A percentile compares a stretch with the other conserved stretches of the same genome.
These are phyloP conservation scores for Harpalus rufipes DNA, from an alignment of 2,888 invertebrate species.

Conservation along the genomic window DNA sequence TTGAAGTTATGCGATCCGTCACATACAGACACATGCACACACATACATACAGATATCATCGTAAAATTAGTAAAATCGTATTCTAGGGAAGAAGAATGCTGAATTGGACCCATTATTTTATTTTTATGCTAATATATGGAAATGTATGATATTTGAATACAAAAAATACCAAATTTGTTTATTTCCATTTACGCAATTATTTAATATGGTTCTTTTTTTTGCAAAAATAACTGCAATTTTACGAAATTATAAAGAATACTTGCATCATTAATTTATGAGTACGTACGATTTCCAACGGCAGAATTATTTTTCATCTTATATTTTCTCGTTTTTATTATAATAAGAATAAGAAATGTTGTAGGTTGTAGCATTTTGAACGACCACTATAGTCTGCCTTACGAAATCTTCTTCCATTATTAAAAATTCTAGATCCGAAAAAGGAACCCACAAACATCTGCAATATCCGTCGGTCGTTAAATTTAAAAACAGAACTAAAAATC, in stretches of 20 bases:
- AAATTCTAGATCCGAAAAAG: conserved; percentile 18
- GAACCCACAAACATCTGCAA: conserved; percentile 4
- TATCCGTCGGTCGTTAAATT: conserved; percentile 40
- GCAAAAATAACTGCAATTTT: neutral
- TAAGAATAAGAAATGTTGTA: too few relatives aligned
- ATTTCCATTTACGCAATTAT: neutral
- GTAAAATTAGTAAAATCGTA: too few relatives aligned
- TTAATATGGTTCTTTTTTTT: neutral
- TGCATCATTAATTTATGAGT: neutral
- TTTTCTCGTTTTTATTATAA: neutral
- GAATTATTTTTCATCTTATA: neutral
- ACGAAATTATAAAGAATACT: neutral
- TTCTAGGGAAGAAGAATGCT: too few relatives aligned
- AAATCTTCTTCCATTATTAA: conserved; percentile 7
- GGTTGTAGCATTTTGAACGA: neutral
- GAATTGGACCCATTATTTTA: neutral
- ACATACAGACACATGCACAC: too few relatives aligned
- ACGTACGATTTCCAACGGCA: neutral
- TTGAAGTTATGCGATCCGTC: too few relatives aligned
- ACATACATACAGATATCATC: too few relatives aligned
- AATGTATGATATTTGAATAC: neutral
- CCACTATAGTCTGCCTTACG: neutral
- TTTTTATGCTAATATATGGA: neutral
- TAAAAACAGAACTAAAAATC: conserved; percentile 40
- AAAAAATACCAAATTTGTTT: neutral